These are phyloP conservation scores for Automeris io DNA, from an alignment of 2,888 invertebrate species.

Conservation along the genomic window DNA sequence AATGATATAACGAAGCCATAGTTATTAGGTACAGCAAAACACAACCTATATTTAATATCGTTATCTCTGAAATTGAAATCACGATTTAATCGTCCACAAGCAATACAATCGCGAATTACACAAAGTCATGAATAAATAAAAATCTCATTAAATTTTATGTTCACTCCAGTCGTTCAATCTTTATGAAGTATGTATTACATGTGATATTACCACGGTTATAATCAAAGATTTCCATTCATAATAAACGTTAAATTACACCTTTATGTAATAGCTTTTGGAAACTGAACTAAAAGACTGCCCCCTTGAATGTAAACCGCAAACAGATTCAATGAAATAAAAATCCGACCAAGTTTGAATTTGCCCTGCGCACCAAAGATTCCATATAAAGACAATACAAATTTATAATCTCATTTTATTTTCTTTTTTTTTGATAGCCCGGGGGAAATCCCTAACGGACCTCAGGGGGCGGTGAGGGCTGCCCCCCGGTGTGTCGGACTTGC, in stretches of 20 bases:
- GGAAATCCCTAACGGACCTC: no score
- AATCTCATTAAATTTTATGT: conserved; percentile 41
- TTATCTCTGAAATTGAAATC: conserved; percentile 65
- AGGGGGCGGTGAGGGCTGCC: no score
- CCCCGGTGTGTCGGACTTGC: no score
- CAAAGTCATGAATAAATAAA: conserved; percentile 60
- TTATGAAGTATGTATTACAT: conserved; percentile 29
- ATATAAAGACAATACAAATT: no score
- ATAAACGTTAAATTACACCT: conserved; percentile 48
- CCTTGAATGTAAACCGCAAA: conserved; percentile 29
- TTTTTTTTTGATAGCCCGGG: no score
- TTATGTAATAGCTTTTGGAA: conserved; percentile 27
- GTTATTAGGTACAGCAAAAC: conserved; percentile 15
- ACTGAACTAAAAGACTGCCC: conserved; percentile 26
- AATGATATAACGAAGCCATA: conserved; percentile 20
- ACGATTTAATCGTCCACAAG: conserved; percentile 44
- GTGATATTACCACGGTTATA: conserved; percentile 29
- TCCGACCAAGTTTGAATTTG: no score
- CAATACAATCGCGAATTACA: conserved; percentile 26
- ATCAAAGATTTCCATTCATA: conserved; percentile 41
- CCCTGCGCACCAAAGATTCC: no score
- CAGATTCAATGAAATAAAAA: conserved; percentile 16
- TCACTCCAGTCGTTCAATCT: conserved; percentile 25
- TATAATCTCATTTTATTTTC: no score
- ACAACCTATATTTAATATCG: conserved; percentile 17